phyloP scores from a whole-genome alignment of 2,888 invertebrate genomes.

The Chironomus tentans region DNA sequence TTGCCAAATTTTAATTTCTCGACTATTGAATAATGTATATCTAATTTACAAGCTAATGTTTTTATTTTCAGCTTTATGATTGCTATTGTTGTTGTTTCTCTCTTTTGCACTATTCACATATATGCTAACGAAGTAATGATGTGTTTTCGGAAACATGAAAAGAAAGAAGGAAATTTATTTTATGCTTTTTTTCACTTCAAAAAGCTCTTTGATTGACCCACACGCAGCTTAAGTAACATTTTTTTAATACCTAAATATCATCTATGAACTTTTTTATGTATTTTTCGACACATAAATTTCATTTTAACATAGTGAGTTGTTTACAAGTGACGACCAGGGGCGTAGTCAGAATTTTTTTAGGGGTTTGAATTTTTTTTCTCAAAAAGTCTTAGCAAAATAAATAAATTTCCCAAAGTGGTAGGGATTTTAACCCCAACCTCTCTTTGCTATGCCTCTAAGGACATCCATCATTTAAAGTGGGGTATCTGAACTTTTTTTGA shows the following conservation, averaged over 20 bases:
- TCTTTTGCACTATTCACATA: neutral
- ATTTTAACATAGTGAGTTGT: too few species aligned
- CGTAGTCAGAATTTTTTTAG: too few species aligned
- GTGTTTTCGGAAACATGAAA: neutral
- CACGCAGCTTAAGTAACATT: neutral
- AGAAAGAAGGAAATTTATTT: neutral
- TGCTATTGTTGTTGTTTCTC: neutral
- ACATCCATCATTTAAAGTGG: too few species aligned
- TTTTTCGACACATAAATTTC: too few species aligned
- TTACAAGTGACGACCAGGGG: too few species aligned
- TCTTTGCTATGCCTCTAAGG: too few species aligned
- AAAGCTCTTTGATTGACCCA: neutral
- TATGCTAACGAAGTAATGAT: neutral
- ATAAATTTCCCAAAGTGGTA: too few species aligned
- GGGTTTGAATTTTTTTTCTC: too few species aligned
- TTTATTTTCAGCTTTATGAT: too few species aligned
- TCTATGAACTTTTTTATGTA: neutral
- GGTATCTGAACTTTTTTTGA: too few species aligned
- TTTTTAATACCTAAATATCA: neutral
- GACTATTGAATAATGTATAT: neutral
- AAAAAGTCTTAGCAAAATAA: too few species aligned
- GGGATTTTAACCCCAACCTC: too few species aligned
- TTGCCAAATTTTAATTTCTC: neutral
- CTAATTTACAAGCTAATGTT: neutral
- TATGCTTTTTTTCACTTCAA: neutral